Evolutionary conservation across 35 echinoderm and acorn worm genomes (phyloP), one percentile per base, ranked within the genome.

Genomic region (Ophiothrix spiculata): DNA sequence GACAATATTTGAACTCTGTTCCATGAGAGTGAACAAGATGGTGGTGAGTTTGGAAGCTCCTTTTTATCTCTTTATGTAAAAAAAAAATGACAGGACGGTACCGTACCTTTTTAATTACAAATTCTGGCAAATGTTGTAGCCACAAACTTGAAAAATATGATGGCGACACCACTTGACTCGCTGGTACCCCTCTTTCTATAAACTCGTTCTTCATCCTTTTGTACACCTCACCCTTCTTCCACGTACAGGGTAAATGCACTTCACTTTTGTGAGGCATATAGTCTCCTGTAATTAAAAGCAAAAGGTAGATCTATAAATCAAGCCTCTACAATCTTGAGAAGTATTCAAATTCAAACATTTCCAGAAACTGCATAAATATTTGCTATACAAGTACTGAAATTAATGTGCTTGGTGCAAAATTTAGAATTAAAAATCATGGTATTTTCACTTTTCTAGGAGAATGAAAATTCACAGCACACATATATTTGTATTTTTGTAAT

Each of bases 111-210:
- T 38, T 8, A 54, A 82, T 82, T 0, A 42, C 23, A 49, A 49
- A 82, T 31, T 82, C 31, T 25, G 80, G 39, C 29, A 82, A 45
- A 82, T 82, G 80, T 17, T 82, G 38, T 32, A 45, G 12, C 80
- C 80, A 82, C 25, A 82, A 32, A 54, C 8, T 23, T 32, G 80
- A 34, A 54, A 82, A 82, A 32, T 56, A 45, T 25, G 39, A 39
- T 13, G 39, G 33, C 16, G 40, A 82, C 25, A 82, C 54, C 2
- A 79, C 38, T 21, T 79, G 4, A 0, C 14, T 45, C 19, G 28
- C 11, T 25, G 17, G 21, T 1, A 82, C 40, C 23, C 80, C 80
- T 45, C 80, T 40, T 23, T 54, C 41, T 42, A 15, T 11, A 82
- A 82, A 80, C 8, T 4, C 79, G 2, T 33, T 39, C 1, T 38